A percentile compares a stretch with the other conserved stretches of the same genome.
phyloP scores from a whole-genome alignment of 2,888 invertebrate species.

The Girardia tigrina region DNA sequence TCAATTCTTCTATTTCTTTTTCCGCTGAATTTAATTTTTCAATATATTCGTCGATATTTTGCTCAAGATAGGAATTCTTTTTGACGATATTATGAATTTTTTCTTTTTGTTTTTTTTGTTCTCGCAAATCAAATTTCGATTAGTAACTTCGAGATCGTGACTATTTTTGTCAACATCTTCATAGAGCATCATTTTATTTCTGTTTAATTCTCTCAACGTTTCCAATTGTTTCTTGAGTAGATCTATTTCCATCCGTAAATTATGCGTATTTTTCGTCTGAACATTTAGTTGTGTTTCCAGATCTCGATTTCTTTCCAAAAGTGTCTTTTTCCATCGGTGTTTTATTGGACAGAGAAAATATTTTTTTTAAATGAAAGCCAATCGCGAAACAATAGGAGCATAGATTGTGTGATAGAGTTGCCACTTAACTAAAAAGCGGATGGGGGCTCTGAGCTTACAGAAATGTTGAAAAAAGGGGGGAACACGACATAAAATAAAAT shows the following conservation, averaged over 20 bases:
- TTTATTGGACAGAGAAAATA: no score
- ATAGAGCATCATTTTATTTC: constrained; percentile 27
- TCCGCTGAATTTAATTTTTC: neutral
- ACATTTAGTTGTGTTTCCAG: constrained; percentile 5
- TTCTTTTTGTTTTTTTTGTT: neutral
- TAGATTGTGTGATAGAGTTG: no score
- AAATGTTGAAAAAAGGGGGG: no score
- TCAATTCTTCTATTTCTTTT: constrained; percentile 12
- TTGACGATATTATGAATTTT: neutral
- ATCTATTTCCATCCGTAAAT: neutral
- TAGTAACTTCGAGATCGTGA: constrained; percentile 11
- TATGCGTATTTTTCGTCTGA: neutral
- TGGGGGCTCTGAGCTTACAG: no score
- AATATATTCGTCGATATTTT: neutral
- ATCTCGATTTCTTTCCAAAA: constrained; percentile 17
- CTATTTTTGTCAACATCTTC: constrained; percentile 25
- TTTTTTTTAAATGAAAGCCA: no score
- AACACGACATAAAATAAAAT: no score
- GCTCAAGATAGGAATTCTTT: constrained; percentile 4
- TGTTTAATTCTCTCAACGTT: constrained; percentile 20
- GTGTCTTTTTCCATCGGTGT: no score
- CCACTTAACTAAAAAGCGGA: no score
- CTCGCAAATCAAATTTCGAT: neutral
- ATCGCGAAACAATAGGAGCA: no score
- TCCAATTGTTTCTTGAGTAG: constrained; percentile 8